Percentiles rank a stretch among this genome's conserved stretches.
phyloP scores from a whole-genome alignment of 2,797 vertebrate genomes.

The Danio tinwini region DNA sequence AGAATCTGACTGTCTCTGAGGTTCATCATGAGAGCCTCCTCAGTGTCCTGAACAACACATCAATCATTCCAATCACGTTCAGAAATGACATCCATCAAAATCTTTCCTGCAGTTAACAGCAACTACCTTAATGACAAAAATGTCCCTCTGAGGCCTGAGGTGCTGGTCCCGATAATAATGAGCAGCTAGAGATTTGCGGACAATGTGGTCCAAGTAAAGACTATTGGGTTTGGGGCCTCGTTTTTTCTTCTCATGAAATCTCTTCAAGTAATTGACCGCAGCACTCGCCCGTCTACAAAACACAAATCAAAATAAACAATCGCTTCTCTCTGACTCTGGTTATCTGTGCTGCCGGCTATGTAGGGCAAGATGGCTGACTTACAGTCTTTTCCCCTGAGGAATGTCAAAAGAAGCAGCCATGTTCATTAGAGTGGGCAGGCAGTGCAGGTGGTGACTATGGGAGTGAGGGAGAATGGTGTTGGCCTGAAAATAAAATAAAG shows the following conservation, averaged over 20 bases:
- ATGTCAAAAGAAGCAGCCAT: slow-evolving; percentile 98
- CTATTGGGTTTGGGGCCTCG: slow-evolving; percentile 92
- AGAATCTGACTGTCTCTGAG: slow-evolving; percentile 96
- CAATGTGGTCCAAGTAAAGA: slow-evolving; percentile 96
- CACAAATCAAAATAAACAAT: neutral
- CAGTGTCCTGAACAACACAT: slow-evolving; percentile 87
- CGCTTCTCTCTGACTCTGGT: too few relatives aligned
- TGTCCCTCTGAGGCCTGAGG: slow-evolving; percentile 89
- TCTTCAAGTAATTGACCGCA: slow-evolving; percentile 94
- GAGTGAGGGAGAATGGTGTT: slow-evolving; percentile 98
- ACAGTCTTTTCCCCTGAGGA: slow-evolving; percentile 92
- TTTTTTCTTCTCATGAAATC: slow-evolving; percentile 98
- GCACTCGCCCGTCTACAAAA: slow-evolving; percentile 89
- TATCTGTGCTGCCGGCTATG: neutral
- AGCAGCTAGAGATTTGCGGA: slow-evolving; percentile 90
- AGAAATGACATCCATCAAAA: neutral
- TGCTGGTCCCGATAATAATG: slow-evolving; percentile 90
- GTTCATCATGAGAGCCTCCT: slow-evolving; percentile 93
- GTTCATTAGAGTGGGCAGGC: slow-evolving; percentile 96
- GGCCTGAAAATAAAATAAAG: slow-evolving; percentile 76
- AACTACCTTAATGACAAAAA: slow-evolving; percentile 93
- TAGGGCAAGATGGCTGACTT: slow-evolving; percentile 69
- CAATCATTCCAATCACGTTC: slow-evolving; percentile 17
- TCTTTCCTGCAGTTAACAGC: neutral
- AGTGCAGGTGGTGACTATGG: slow-evolving; percentile 97